Conservation (phyloP, 2,797 vertebrate species). For the Cottoperca gobio region DNA sequence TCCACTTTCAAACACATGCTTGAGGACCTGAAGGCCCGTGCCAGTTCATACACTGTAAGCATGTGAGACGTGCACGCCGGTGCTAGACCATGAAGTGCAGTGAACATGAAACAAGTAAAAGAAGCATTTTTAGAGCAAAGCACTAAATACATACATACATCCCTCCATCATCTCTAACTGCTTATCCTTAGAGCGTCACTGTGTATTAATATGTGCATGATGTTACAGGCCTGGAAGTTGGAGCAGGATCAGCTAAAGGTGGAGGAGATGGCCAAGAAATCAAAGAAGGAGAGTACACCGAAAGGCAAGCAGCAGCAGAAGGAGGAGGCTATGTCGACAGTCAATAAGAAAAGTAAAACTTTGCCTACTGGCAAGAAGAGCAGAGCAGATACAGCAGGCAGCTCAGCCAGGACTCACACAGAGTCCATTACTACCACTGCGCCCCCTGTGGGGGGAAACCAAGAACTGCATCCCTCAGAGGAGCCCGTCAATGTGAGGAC, state of each 20-base stretch:
- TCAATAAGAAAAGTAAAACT: slow-evolving; percentile 48
- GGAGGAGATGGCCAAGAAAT: slow-evolving; percentile 82
- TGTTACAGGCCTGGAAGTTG: slow-evolving; percentile 89
- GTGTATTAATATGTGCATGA: not conserved
- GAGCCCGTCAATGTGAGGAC: slow-evolving; percentile 55
- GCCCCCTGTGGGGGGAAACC: not conserved
- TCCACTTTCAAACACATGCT: too few species aligned
- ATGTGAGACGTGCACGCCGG: too few species aligned
- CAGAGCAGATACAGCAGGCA: slow-evolving; percentile 52
- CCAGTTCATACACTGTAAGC: too few species aligned
- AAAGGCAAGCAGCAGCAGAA: slow-evolving; percentile 73
- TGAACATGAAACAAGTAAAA: too few species aligned
- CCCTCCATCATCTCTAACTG: not conserved
- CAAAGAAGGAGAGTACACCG: slow-evolving; percentile 75
- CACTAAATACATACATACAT: not conserved
- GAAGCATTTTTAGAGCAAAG: not conserved
- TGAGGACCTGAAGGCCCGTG: too few species aligned
- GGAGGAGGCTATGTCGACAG: slow-evolving; percentile 22
- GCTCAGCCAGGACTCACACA: slow-evolving; percentile 13
- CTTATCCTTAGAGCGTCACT: not conserved
- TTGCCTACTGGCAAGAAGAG: slow-evolving; percentile 53
- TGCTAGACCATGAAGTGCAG: too few species aligned
- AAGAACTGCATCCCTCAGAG: slow-evolving; percentile 9
- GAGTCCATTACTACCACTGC: slow-evolving; percentile 15
- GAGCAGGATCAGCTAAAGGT: slow-evolving; percentile 86